Evolutionary conservation across 1,140 invertebrate genomes (phyloP), one percentile per base, ranked within the genome.

Genomic region (Ylistrum balloti): DNA sequence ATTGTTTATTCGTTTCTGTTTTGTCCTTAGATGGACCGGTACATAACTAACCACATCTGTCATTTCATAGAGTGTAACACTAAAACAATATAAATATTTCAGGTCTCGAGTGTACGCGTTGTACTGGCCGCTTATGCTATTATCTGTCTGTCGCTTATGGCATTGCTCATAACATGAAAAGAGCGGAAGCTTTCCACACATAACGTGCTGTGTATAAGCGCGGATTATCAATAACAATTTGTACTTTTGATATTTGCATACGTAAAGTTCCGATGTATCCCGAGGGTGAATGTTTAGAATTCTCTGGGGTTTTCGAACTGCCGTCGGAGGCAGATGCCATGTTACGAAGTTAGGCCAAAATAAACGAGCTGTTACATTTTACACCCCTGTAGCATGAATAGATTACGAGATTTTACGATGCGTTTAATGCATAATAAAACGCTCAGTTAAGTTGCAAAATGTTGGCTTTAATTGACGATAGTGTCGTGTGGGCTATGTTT

Each of bases 381-480:
- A 28, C n/a, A 28, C 56, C 56, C 56, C 56, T 17, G 56, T 74
- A n/a, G 56, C 22, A 74, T 74, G 56, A 74, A 74, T 74, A 74
- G 56, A 74, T 74, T 17, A 74, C n/a, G 56, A n/a, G n/a, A 20
- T 56, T 56, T 20, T 11, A 56, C 45, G n/a, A 56, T 56, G 45
- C 20, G 56, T 74, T 74, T 74, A n/a, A 74, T 74, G 56, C 56
- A 74, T 74, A 74, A 74, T 74, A 74, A 74, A 74, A 74, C 56
- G 56, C 56, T 0, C n/a, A 7, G 28, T 74, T 74, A 74, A 74
- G 56, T 74, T 74, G 28, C 28, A 74, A 5, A 74, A n/a, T 11
- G 56, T 74, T 7, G 22, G 56, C n/a, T 5, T 74, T n/a, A n/a
- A 74, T 74, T 74, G 56, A 9, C n/a, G 11, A 28, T 28, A 13